Conservation (phyloP, 1,140 invertebrate species). For the Neodiprion lecontei region DNA sequence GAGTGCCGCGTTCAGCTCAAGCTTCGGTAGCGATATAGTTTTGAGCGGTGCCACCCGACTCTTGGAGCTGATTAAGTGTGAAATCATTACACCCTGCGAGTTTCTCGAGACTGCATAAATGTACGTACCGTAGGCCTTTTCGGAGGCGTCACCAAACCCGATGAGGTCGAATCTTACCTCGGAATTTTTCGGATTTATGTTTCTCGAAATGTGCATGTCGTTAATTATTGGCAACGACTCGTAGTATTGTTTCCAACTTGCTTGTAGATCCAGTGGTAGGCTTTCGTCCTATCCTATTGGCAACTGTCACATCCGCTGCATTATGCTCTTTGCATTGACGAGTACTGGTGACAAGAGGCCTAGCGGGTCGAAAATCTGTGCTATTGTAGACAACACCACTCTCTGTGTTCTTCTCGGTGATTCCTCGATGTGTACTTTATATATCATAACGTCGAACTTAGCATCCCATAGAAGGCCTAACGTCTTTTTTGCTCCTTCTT, state of each 20-base stretch:
- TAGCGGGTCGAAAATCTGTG: slow-evolving; percentile 37
- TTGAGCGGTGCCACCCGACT: slow-evolving; percentile 57
- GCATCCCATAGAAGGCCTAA: slow-evolving; percentile 33
- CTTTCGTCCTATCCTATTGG: slow-evolving; percentile 21
- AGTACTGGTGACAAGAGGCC: neutral
- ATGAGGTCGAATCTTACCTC: slow-evolving; percentile 28
- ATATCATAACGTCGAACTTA: slow-evolving; percentile 31
- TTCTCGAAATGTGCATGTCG: slow-evolving; percentile 25
- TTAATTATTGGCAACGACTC: neutral
- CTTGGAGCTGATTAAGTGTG: slow-evolving; percentile 43
- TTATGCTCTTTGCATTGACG: slow-evolving; percentile 6
- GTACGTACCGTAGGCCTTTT: slow-evolving; percentile 35
- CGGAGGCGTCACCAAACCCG: slow-evolving; percentile 39
- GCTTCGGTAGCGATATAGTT: slow-evolving; percentile 53
- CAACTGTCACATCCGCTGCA: slow-evolving; percentile 19
- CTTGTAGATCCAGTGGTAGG: slow-evolving; percentile 23
- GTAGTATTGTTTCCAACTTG: slow-evolving; percentile 18
- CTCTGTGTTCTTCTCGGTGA: slow-evolving; percentile 38
- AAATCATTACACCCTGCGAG: neutral
- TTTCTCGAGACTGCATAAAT: slow-evolving; percentile 27
- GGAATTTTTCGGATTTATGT: slow-evolving; percentile 8
- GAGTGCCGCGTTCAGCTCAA: slow-evolving; percentile 59
- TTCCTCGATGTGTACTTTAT: slow-evolving; percentile 17
- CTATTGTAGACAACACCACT: slow-evolving; percentile 35
- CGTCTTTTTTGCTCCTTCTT: neutral